These are phyloP conservation scores for Cryptus viduatorius DNA, from an alignment of 2,888 invertebrate species.

Conservation along the genomic window DNA sequence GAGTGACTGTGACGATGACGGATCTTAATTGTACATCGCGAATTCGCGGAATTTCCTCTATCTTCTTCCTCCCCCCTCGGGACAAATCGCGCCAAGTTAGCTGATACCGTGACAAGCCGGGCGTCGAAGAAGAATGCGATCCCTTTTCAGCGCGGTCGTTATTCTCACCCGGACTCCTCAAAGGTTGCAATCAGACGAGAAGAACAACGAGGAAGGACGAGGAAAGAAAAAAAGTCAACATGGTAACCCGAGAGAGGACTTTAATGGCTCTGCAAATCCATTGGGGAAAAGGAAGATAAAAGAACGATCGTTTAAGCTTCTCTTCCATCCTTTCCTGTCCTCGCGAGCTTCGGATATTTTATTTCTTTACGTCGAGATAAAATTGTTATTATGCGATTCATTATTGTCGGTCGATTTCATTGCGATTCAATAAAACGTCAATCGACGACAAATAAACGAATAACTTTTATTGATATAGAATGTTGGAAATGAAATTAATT, in stretches of 20 bases:
- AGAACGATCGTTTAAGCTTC: neutral
- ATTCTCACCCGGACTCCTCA: neutral
- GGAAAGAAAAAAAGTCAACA: neutral
- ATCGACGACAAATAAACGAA: neutral
- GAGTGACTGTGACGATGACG: neutral
- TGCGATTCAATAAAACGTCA: too few relatives aligned
- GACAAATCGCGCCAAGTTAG: neutral
- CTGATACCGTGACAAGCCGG: slow-evolving; percentile 14
- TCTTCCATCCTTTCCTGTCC: neutral
- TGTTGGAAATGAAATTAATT: slow-evolving; percentile 32
- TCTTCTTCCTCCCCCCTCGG: neutral
- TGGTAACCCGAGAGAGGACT: neutral
- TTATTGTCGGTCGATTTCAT: too few relatives aligned
- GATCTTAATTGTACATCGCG: slow-evolving; percentile 25
- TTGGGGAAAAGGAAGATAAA: neutral
- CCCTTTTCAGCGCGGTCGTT: neutral
- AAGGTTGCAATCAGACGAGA: slow-evolving; percentile 1
- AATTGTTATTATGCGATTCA: too few relatives aligned
- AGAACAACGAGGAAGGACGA: neutral
- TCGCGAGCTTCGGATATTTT: neutral
- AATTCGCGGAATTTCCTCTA: slow-evolving; percentile 32
- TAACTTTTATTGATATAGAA: neutral
- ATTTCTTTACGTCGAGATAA: too few relatives aligned
- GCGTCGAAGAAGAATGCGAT: neutral
- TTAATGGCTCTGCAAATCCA: slow-evolving; percentile 22